These are phyloP conservation scores for Aporrectodea caliginosa DNA, from an alignment of 1,140 invertebrate species.

Conservation along the genomic window DNA sequence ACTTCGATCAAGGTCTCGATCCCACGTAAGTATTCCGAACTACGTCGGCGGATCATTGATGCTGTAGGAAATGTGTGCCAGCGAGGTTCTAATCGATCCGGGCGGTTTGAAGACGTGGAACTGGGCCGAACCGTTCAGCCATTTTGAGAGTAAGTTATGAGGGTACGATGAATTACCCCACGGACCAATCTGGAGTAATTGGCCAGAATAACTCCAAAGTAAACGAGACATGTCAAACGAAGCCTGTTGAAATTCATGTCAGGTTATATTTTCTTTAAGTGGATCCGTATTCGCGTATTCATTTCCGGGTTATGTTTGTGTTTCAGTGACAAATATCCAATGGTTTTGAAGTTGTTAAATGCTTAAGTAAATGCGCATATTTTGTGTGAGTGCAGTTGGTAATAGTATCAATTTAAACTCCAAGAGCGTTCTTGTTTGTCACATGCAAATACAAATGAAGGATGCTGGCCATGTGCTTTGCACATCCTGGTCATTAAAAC, in stretches of 20 bases:
- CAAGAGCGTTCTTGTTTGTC: too few species aligned
- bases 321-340: background rate
- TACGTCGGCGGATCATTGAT: too few species aligned
- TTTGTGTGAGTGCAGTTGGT: too few species aligned
- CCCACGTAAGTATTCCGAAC: background rate
- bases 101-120: background rate
- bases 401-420: too few species aligned
- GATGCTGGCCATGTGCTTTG: too few species aligned
- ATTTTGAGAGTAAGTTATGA: background rate
- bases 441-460: too few species aligned
- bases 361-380: too few species aligned
- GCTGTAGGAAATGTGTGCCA: background rate
- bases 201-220: background rate
- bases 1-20: background rate
- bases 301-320: background rate
- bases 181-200: background rate
- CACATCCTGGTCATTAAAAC: too few species aligned
- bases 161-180: background rate
- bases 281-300: background rate
- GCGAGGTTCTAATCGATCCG: background rate
- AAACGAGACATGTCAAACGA: background rate
- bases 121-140: background rate
- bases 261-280: background rate
- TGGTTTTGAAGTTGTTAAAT: too few species aligned
- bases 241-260: too few species aligned